These are phyloP conservation scores for Caenorhabditis plicata DNA, from an alignment of 2,888 invertebrate genomes.

Conservation along the genomic window DNA sequence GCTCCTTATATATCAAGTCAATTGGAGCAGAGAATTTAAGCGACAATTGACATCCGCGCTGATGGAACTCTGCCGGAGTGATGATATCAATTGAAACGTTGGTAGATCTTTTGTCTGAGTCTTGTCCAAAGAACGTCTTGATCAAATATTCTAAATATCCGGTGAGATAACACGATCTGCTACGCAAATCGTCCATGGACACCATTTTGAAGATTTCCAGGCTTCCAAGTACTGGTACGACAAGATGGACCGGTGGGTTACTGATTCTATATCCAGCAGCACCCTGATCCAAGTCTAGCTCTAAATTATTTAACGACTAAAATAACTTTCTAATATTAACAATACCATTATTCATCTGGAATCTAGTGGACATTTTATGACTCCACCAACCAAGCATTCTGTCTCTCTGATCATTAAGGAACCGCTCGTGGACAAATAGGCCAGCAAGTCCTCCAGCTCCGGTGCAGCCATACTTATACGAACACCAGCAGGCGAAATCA, in stretches of 20 bases:
- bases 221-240: constrained; percentile 68
- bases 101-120: constrained; percentile 21
- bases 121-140: constrained; percentile 43
- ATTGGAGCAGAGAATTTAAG: constrained; percentile 68
- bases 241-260: constrained; percentile 70
- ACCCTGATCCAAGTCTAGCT: constrained; percentile 68
- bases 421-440: constrained; percentile 69
- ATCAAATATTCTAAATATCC: constrained; percentile 69
- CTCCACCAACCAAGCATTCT: constrained; percentile 72
- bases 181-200: constrained; percentile 66
- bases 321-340: neutral
- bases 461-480: constrained; percentile 66
- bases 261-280: constrained; percentile 69
- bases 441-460: constrained; percentile 68
- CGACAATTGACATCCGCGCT: constrained; percentile 70
- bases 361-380: constrained; percentile 69
- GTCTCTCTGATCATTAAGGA: constrained; percentile 65
- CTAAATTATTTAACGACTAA: constrained; percentile 4
- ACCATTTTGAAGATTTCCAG: constrained; percentile 69
- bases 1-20: constrained; percentile 67
- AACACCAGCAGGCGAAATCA: constrained; percentile 73
- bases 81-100: constrained; percentile 67
- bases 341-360: constrained; percentile 67
- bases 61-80: constrained; percentile 69
- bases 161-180: constrained; percentile 70